phyloP scores from a whole-genome alignment of 2,113 vertebrate genomes.

The Oryzias celebensis region DNA sequence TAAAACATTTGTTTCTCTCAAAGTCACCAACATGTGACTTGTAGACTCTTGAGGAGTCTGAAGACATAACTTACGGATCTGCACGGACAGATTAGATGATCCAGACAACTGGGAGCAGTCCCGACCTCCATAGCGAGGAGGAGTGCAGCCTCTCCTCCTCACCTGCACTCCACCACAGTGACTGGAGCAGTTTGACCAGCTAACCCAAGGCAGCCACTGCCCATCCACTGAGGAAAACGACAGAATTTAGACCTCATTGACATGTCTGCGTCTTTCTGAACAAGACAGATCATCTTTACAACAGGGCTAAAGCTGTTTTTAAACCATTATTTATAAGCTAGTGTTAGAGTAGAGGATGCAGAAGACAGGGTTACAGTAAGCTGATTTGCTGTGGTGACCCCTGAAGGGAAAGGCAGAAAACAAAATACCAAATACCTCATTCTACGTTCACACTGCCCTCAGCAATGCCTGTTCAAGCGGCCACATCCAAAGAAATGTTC shows the following conservation, averaged over 20 bases:
- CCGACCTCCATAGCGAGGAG: slow-evolving; percentile 80
- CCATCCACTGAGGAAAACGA: slow-evolving; percentile 77
- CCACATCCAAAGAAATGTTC: too few species aligned
- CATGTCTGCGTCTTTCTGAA: neutral
- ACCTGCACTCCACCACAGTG: slow-evolving; percentile 78
- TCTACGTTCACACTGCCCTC: too few species aligned
- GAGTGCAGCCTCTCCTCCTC: slow-evolving; percentile 76
- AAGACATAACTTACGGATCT: slow-evolving; percentile 78
- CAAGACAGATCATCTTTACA: too few species aligned
- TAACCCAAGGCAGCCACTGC: slow-evolving; percentile 81
- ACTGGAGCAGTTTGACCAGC: slow-evolving; percentile 83
- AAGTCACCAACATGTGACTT: neutral
- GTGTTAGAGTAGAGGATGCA: too few species aligned
- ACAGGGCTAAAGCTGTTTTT: too few species aligned
- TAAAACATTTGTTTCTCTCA: too few species aligned
- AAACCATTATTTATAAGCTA: too few species aligned
- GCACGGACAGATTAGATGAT: slow-evolving; percentile 38
- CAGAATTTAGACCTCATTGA: neutral
- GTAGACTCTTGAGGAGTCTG: neutral
- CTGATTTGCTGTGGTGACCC: too few species aligned
- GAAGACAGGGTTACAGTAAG: too few species aligned
- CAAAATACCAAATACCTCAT: too few species aligned
- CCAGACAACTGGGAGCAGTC: slow-evolving; percentile 74
- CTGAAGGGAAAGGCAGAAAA: too few species aligned
- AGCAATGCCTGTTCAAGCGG: too few species aligned